Evolutionary conservation across 2,888 invertebrate species (phyloP).

Genomic region (Drosophila trichaetosa): DNA sequence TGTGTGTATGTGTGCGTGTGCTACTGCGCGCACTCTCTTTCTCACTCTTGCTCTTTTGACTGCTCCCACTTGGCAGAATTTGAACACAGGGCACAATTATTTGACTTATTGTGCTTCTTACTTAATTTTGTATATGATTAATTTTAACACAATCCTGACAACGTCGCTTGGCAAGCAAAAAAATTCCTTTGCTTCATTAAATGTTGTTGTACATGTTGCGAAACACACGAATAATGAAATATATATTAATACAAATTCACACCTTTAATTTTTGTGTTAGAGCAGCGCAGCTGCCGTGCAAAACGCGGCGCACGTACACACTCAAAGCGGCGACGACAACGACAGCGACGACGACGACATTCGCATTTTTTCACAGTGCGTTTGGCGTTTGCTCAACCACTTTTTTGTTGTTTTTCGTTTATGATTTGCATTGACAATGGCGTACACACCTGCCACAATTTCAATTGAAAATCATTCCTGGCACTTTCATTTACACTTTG

Average conservation of each 20-base stretch:
- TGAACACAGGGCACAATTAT: conserved; percentile 58
- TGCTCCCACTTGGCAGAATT: conserved; percentile 60
- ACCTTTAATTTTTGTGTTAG: conserved; percentile 57
- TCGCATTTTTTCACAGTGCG: conserved; percentile 78
- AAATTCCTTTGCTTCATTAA: conserved; percentile 20
- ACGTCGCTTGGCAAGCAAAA: conserved; percentile 28
- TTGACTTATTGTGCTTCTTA: conserved; percentile 39
- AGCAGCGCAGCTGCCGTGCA: conserved; percentile 69
- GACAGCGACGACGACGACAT: conserved; percentile 60
- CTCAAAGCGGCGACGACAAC: conserved; percentile 63
- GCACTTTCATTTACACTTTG: conserved; percentile 64
- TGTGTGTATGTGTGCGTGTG: conserved; percentile 43
- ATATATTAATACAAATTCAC: conserved; percentile 55
- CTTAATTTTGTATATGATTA: conserved; percentile 51
- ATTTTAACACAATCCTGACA: conserved; percentile 54
- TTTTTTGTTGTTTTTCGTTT: conserved; percentile 57
- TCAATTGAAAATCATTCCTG: conserved; percentile 63
- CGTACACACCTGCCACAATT: conserved; percentile 61
- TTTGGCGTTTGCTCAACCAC: conserved; percentile 53
- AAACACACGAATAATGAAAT: conserved; percentile 22
- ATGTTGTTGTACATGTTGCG: conserved; percentile 27
- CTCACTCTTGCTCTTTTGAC: conserved; percentile 39
- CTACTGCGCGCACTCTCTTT: conserved; percentile 59
- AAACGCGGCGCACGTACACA: conserved; percentile 71
- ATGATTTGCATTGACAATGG: conserved; percentile 53